Percentiles rank a stretch among this genome's conserved stretches.
phyloP scores from a whole-genome alignment of 30 jellyfish, hydroid and myxozoan species.

The Clytia hemisphaerica region DNA sequence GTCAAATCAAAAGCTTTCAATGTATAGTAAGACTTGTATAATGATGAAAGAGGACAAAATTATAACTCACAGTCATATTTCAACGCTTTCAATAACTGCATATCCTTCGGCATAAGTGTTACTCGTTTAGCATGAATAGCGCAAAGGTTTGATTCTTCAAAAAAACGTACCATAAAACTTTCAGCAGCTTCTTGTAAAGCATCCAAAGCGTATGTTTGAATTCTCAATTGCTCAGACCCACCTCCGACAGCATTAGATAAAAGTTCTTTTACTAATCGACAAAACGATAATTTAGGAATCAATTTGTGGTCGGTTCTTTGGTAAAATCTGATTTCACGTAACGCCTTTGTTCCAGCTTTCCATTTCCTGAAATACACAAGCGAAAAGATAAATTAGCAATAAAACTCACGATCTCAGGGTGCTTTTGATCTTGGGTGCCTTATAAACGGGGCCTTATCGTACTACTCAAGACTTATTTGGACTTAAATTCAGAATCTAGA shows the following conservation, averaged over 20 bases:
- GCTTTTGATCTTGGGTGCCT: too few relatives aligned
- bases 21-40: too few relatives aligned
- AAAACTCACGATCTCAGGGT: too few relatives aligned
- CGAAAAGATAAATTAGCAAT: too few relatives aligned
- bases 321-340: background rate
- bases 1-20: too few relatives aligned
- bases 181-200: slow-evolving; percentile 12
- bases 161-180: background rate
- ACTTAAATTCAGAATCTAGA: too few relatives aligned
- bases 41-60: too few relatives aligned
- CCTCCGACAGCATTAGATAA: background rate
- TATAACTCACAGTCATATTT: background rate
- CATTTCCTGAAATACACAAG: background rate
- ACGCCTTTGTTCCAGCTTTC: background rate
- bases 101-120: slow-evolving; percentile 2
- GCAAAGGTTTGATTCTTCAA: background rate
- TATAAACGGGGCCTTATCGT: too few relatives aligned
- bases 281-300: slow-evolving; percentile 11
- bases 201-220: background rate
- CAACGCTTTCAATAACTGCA: background rate
- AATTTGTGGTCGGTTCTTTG: slow-evolving; percentile 3
- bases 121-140: slow-evolving; percentile 13
- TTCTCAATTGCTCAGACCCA: background rate
- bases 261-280: slow-evolving; percentile 10
- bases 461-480: too few relatives aligned